phyloP scores from a whole-genome alignment of 1,140 invertebrate species.

The Drosophila melanogaster region Release_6_plus_ISO1_MT NT_037436.4:5331501-5332000 shows the following conservation, averaged over 20 bases:
- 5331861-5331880: conserved; percentile 30
- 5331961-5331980: no score
- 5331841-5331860: conserved; percentile 32
- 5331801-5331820: conserved; percentile 10
- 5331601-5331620: conserved; percentile 61
- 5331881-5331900: conserved; percentile 22
- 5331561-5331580: conserved; percentile 76
- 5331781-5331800: not conserved
- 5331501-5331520: conserved; percentile 63
- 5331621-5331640: conserved; percentile 4
- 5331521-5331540: conserved; percentile 37
- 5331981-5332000: not conserved
- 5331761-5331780: conserved; percentile 52
- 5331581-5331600: conserved; percentile 78
- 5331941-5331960: not conserved
- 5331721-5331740: conserved; percentile 35
- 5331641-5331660: conserved; percentile 5
- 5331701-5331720: conserved; percentile 34
- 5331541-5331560: conserved; percentile 70
- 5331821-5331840: conserved; percentile 22
- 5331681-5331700: conserved; percentile 22
- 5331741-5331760: conserved; percentile 54
- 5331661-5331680: conserved; percentile 6
- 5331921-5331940: not conserved
- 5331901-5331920: conserved; percentile 8